Conservation (phyloP, 2,888 invertebrate genomes). For the Ferrisia virgata region DNA sequence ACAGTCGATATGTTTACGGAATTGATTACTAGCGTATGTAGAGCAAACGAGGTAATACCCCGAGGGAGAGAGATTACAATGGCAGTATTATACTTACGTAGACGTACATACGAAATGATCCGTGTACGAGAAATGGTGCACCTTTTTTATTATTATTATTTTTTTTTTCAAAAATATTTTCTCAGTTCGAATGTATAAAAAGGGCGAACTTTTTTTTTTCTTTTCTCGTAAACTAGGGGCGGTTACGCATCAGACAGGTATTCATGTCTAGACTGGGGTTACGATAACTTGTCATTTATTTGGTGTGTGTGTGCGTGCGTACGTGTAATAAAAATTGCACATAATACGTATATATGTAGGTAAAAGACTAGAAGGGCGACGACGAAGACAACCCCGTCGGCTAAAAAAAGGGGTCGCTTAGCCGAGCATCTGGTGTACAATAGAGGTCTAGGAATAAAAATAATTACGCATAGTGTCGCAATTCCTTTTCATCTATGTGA, state of each 20-base stretch:
- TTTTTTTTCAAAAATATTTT: neutral
- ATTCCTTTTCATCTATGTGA: neutral
- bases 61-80: neutral
- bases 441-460: neutral
- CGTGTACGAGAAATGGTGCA: neutral
- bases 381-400: neutral
- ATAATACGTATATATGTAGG: neutral
- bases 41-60: neutral
- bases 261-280: constrained; percentile 3
- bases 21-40: neutral
- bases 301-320: neutral
- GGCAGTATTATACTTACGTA: neutral
- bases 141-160: neutral
- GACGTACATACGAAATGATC: neutral
- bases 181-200: neutral
- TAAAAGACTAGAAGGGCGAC: neutral
- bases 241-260: neutral
- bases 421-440: neutral
- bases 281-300: neutral
- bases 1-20: neutral
- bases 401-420: neutral
- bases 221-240: neutral
- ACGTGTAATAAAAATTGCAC: neutral
- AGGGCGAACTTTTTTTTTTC: neutral
- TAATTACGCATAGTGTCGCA: constrained; percentile 10